Evolutionary conservation across 2,888 invertebrate species (phyloP).

Genomic region (Linyphia triangularis): DNA sequence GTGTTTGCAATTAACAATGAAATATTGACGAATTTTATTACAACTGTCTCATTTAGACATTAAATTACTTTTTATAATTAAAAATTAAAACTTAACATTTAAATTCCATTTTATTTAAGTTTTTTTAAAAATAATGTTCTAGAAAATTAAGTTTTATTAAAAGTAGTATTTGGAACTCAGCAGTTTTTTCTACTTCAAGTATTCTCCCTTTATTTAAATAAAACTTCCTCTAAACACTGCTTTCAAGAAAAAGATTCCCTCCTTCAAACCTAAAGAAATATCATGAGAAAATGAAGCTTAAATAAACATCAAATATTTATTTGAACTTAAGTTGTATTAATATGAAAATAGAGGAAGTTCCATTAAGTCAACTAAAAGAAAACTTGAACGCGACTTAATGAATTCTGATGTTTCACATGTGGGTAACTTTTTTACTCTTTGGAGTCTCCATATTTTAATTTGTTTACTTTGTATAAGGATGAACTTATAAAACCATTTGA

Average conservation of each 20-base stretch:
- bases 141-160: no score
- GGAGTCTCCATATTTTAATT: not conserved
- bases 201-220: not conserved
- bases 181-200: no score
- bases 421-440: constrained; percentile 3
- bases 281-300: not conserved
- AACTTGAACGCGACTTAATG: not conserved
- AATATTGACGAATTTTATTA: no score
- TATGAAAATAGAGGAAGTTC: constrained; percentile 4
- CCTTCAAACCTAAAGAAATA: not conserved
- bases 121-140: no score
- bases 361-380: constrained; percentile 3
- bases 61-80: no score
- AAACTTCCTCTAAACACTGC: no score
- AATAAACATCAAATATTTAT: constrained; percentile 38
- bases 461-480: constrained; percentile 17
- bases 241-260: not conserved
- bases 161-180: no score
- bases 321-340: not conserved
- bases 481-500: constrained; percentile 11
- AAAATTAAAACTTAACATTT: no score
- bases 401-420: constrained; percentile 2
- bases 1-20: no score
- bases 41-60: no score
- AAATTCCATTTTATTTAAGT: no score